Conservation (phyloP, 1,140 invertebrate genomes). For the Galendromus occidentalis region DNA sequence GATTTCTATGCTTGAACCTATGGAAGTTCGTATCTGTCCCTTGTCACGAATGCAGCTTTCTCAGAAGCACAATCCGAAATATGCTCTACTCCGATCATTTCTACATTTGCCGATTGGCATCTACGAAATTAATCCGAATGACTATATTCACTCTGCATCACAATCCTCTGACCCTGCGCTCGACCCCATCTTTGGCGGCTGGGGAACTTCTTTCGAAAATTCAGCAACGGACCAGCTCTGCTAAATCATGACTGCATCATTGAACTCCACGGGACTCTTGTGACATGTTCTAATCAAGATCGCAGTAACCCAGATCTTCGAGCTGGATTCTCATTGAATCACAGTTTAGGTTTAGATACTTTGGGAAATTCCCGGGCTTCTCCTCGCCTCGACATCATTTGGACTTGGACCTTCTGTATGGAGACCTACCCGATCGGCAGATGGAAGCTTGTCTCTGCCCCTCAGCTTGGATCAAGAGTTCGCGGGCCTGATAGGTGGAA, state of each 20-base stretch:
- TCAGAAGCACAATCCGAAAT: not conserved
- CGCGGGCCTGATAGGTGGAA: slow-evolving; percentile 43
- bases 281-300: not conserved
- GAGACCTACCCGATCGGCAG: slow-evolving; percentile 8
- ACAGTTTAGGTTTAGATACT: not conserved
- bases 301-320: not conserved
- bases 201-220: not conserved
- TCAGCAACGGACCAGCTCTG: too few relatives aligned
- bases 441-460: slow-evolving; percentile 10
- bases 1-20: not conserved
- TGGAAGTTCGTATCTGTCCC: not conserved
- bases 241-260: too few relatives aligned
- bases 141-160: not conserved
- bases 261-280: not conserved
- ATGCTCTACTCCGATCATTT: not conserved
- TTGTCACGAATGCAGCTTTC: not conserved
- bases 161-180: not conserved
- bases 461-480: not conserved
- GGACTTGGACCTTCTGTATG: not conserved
- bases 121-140: not conserved
- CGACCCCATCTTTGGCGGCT: not conserved
- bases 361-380: not conserved
- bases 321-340: not conserved
- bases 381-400: not conserved
- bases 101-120: not conserved